Evolutionary conservation across 1,140 invertebrate species (phyloP), one percentile per base, ranked within the genome.

Genomic region (Apis dorsata): DNA sequence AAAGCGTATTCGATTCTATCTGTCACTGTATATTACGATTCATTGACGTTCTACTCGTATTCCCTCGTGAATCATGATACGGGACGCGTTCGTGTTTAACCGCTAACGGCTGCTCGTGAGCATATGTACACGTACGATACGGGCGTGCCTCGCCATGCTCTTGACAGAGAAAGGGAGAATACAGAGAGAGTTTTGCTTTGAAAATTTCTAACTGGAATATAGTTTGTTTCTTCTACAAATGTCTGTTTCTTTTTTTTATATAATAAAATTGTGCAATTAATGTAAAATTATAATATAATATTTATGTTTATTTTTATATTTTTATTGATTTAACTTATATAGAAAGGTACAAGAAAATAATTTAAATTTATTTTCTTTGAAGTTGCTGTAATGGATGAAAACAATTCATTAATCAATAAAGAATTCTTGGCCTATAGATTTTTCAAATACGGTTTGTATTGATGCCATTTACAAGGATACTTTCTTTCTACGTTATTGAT

Each of bases 11-110:
- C 68, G 66, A 66, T 75, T 55, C 21, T 57, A 28, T 74, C 59
- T 73, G 55, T 78, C 57, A 34, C 28, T 57, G 44, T 44, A 53
- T 88, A 87, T 86, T 86, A 85, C 85, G 55, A 85, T 82, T 87
- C 86, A 90, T 87, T 89, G 87, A 87, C 82, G 84, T 85, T 85
- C 75, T 78, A 78, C 72, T 87, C 87, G 76, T 87, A 85, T 70
- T 79, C 78, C 72, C 68, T 69, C 66, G 66, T 90, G 87, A 90
- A 90, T 90, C 89, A 85, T 60, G 87, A 90, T 85, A 90, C 89
- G 88, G 81, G 85, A 88, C 87, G 87, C 85, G 87, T 90, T 79
- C 77, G 77, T 85, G 88, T 88, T 90, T 84, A 89, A 90, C 86
- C 62, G 86, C 78, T 84, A 84, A 85, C 84, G 66, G 85, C 59